Percentiles rank a stretch among this genome's conserved stretches.
Conservation (phyloP, 2,888 invertebrate genomes). For the Drosophila limbata region DNA sequence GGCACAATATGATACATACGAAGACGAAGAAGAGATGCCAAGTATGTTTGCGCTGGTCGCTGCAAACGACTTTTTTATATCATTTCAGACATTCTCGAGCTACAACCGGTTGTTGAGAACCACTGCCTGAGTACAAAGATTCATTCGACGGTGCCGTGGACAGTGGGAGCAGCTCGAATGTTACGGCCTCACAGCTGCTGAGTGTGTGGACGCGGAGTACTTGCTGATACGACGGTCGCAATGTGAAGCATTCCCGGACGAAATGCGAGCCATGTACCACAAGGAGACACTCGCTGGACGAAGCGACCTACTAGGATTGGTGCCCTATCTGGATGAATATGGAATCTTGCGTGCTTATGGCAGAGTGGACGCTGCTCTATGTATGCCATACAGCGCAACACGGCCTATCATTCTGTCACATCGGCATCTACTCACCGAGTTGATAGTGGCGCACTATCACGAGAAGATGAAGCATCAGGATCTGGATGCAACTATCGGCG, state of each 20-base stretch:
- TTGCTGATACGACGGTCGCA: too few species aligned
- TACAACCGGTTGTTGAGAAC: neutral
- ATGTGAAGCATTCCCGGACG: too few species aligned
- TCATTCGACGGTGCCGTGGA: neutral
- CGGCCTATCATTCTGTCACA: neutral
- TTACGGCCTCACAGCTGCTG: neutral
- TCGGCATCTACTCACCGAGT: neutral
- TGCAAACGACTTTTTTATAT: neutral
- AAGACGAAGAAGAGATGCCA: neutral
- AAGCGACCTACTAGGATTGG: too few species aligned
- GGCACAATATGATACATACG: neutral
- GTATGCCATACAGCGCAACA: neutral
- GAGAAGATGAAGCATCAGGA: too few species aligned
- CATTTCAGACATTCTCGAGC: neutral
- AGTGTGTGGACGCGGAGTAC: neutral
- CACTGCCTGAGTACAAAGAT: neutral
- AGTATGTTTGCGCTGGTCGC: slow-evolving; percentile 1
- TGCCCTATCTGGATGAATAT: too few species aligned
- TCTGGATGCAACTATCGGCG: too few species aligned
- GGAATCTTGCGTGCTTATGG: too few species aligned
- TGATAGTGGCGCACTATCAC: neutral
- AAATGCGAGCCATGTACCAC: too few species aligned
- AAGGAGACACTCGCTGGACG: too few species aligned
- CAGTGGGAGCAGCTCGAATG: neutral
- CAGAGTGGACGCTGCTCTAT: too few species aligned